A percentile compares a stretch with the other conserved stretches of the same genome.
These are phyloP conservation scores for Germaria angustata DNA, from an alignment of 2,888 invertebrate species.

Conservation along the genomic window DNA sequence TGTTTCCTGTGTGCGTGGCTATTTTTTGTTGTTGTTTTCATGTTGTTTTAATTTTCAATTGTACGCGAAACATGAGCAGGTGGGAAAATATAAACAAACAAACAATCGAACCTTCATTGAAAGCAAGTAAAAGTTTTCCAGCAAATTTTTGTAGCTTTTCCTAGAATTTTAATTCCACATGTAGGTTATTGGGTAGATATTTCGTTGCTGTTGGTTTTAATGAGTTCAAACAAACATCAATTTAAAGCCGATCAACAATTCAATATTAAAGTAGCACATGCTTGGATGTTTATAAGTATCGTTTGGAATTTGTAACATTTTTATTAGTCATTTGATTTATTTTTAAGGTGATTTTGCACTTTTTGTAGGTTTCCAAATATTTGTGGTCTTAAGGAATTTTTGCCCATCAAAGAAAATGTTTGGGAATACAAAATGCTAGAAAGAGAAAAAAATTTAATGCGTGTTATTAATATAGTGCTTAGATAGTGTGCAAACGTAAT, in stretches of 20 bases:
- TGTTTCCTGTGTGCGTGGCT: too few species aligned
- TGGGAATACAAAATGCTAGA: too few species aligned
- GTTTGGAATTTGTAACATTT: not conserved
- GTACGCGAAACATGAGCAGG: not conserved
- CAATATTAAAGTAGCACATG: not conserved
- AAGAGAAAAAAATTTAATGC: too few species aligned
- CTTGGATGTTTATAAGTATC: not conserved
- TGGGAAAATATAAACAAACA: not conserved
- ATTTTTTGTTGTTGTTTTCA: too few species aligned
- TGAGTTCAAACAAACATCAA: constrained; percentile 1
- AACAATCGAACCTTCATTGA: not conserved
- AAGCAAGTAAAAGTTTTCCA: constrained; percentile 25
- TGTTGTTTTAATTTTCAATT: not conserved
- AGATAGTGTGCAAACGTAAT: too few species aligned
- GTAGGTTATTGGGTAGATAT: constrained; percentile 16
- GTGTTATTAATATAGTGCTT: too few species aligned
- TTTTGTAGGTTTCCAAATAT: not conserved
- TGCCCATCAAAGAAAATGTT: too few species aligned
- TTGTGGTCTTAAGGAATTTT: too few species aligned
- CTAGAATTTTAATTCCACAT: not conserved
- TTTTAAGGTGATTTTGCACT: not conserved
- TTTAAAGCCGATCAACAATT: constrained; percentile 9
- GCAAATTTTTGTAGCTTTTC: not conserved
- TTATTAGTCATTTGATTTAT: not conserved
- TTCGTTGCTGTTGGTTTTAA: not conserved